Base-by-base conservation (phyloP, 2,888 invertebrate species). In the Cotesia congregata region DNA sequence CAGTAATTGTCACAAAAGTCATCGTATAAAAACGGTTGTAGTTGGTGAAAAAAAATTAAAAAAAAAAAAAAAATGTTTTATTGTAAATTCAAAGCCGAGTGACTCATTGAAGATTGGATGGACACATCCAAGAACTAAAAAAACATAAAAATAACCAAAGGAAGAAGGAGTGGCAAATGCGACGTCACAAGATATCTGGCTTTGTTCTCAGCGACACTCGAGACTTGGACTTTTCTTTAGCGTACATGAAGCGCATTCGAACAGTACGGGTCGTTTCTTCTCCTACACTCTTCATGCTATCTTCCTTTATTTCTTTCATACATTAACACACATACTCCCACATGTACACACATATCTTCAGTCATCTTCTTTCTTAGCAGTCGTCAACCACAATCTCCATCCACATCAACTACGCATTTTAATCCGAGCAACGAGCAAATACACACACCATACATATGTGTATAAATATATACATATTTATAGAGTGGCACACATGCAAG, bases 141-240 rank as follows among this genome's bases (percentile, higher is more conserved):
- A 50, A 12, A 50, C 30, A 30, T 30, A 30, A 41, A 17, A 68
- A 68, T 41, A 70, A 70, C 12, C 17, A 60, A 39, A 17, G 60
- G 41, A 64, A 64, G 60, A 41, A 64, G 62, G 74, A 64, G 64
- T 69, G 74, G 62, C 69, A 50, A 75, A 30, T 40, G 39, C 41
- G 20, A 68, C 17, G 60, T 30, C 70, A 65, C 69, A 70, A 75
- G 70, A 75, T 64, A 74, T 74, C 74, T 50, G 64, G 41, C 69
- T 64, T 75, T 75, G 69, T 75, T 75, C 70, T 2, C n/a, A 30
- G 3, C 65, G 69, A 64, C 70, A 75, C 75, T 75, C 41, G 69
- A 75, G 75, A 70, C 64, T 69, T n/a, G 17, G 50, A 74, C 73
- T 72, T 72, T 72, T 65, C 65, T 62, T 62, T 62, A 65, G 0